Conservation (phyloP, 2,797 vertebrate species). For the Monodelphis domestica region DNA sequence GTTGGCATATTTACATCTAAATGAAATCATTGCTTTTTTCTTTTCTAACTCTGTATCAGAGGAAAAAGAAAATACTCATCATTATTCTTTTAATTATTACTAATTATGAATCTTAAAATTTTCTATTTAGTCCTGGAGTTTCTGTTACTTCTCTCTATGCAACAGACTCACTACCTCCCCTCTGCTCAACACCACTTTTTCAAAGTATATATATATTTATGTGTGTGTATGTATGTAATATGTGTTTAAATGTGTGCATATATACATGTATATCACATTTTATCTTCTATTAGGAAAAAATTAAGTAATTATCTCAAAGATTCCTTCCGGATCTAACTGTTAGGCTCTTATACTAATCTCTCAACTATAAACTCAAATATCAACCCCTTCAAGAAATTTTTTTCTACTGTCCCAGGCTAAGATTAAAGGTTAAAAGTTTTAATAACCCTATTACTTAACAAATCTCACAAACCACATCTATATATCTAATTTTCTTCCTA, state of each 20-base stretch:
- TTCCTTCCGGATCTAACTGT: not conserved
- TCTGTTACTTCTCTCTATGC: not conserved
- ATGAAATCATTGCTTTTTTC: conserved; percentile 50
- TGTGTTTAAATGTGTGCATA: not conserved
- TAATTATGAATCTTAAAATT: not conserved
- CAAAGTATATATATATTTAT: not conserved
- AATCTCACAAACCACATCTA: not conserved
- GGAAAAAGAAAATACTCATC: conserved; percentile 6
- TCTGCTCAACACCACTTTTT: not conserved
- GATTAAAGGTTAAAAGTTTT: not conserved
- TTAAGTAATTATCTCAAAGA: not conserved
- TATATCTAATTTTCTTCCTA: not conserved
- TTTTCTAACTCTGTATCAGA: conserved; percentile 27
- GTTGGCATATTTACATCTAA: conserved; percentile 67
- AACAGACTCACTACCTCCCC: not conserved
- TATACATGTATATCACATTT: not conserved
- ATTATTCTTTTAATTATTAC: conserved; percentile 62
- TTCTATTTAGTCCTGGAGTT: not conserved
- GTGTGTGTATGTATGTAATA: not conserved
- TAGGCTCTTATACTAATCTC: not conserved
- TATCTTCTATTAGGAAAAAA: not conserved
- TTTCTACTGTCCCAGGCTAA: not conserved
- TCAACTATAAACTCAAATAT: not conserved
- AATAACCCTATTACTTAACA: not conserved
- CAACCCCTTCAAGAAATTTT: not conserved